Evolutionary conservation across 2,797 vertebrate genomes (phyloP).

Genomic region (Premnoplex brunnescens): DNA sequence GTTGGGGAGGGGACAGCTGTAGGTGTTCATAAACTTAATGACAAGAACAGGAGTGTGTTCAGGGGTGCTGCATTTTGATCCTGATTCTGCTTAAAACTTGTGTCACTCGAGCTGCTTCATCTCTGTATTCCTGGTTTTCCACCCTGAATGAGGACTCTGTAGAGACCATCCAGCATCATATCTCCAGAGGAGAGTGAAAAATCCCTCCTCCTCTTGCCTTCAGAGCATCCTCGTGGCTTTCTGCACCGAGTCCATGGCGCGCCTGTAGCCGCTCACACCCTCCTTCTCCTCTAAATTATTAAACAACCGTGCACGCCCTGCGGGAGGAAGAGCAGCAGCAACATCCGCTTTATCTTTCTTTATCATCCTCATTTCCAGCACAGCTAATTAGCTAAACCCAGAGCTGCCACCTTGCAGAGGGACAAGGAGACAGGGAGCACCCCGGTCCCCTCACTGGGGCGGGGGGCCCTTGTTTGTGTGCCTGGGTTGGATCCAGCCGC

Average conservation of each 20-base stretch:
- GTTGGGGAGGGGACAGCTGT: background rate
- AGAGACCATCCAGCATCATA: background rate
- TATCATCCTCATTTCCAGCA: conserved; percentile 31
- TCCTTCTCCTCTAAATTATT: conserved; percentile 57
- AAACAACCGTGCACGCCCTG: conserved; percentile 26
- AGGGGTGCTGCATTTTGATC: background rate
- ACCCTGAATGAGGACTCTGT: background rate
- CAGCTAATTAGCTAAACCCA: background rate
- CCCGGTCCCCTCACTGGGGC: background rate
- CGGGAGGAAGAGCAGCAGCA: background rate
- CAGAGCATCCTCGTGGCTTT: background rate
- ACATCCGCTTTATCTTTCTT: conserved; percentile 10
- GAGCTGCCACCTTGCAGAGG: background rate
- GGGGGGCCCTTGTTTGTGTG: background rate
- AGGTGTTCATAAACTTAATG: background rate
- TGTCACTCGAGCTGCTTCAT: background rate
- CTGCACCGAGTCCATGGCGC: background rate
- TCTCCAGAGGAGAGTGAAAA: background rate
- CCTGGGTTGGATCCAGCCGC: background rate
- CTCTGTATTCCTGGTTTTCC: background rate
- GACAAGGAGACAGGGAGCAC: background rate
- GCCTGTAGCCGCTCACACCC: background rate
- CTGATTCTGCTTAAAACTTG: background rate
- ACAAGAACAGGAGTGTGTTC: background rate
- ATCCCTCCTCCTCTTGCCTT: background rate